Percentiles rank a stretch among this genome's conserved stretches.
These are phyloP conservation scores for Probosciger aterrimus DNA, from an alignment of 2,113 vertebrate species.

Conservation along the genomic window DNA sequence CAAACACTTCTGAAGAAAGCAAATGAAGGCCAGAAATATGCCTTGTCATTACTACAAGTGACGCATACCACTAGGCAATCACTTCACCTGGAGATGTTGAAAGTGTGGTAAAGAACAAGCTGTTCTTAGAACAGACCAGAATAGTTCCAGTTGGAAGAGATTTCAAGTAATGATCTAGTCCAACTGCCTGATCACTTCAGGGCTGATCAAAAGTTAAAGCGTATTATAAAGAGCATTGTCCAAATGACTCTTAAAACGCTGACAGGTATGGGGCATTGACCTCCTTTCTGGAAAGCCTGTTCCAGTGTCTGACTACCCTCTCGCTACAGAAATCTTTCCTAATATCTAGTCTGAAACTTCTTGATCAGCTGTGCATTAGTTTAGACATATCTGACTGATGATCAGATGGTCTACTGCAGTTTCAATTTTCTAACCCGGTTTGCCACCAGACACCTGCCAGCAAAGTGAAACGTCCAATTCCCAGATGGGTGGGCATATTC, in stretches of 20 bases:
- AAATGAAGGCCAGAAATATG: neutral
- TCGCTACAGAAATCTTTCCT: neutral
- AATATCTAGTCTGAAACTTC: neutral
- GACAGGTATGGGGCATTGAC: fast-evolving
- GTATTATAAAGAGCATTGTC: neutral
- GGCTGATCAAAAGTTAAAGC: neutral
- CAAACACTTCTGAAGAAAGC: neutral
- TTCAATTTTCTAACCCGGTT: neutral
- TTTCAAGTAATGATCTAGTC: neutral
- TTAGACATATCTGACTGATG: neutral
- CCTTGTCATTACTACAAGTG: neutral
- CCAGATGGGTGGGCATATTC: neutral
- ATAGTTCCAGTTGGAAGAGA: neutral
- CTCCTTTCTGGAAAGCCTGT: neutral
- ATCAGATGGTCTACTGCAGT: neutral
- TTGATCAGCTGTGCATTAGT: neutral
- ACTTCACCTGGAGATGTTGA: neutral
- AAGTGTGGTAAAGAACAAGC: neutral
- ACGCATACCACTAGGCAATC: neutral
- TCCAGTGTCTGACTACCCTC: neutral
- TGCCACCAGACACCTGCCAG: neutral
- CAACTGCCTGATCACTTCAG: neutral
- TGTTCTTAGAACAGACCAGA: neutral
- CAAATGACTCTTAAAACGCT: neutral
- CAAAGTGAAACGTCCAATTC: neutral